Evolutionary conservation across 2,113 vertebrate genomes (phyloP), one percentile per base, ranked within the genome.

Genomic region (Nanorana parkeri): DNA sequence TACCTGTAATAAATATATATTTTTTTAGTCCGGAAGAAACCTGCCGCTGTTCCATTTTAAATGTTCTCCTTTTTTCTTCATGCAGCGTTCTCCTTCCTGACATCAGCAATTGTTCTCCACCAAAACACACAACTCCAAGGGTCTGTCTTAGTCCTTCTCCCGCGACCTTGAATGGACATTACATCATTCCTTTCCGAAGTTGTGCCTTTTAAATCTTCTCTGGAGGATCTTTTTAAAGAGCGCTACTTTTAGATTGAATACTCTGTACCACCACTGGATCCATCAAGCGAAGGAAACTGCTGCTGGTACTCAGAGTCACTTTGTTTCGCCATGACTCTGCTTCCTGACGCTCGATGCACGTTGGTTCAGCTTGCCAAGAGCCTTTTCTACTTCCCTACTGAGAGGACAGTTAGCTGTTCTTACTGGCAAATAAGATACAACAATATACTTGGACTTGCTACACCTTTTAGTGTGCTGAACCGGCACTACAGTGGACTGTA

Each of bases 401-500:
- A 63, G 36, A 72, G 83, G 87, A 88, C 85, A 26, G 80, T 64
- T 61, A 82, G 80, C 71, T 6, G 1, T 89, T 86, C 85, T 81
- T 84, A 78, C 73, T 83, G 81, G 84, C 85, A 75, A 80, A 90
- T 87, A 65, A 87, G 88, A 86, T 76, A 36, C 84, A 75, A 68
- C 68, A 68, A 29, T 84, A 55, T 67, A 47, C 80, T 83, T 73
- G 83, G 63, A 77, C 13, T 47, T 72, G 52, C 85, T 84, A 85
- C 61, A 85, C 88, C 90, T 86, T 89, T 92, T 90, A 90, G 90
- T 84, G 92, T 93, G 91, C 92, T 92, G 89, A 93, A 91, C 88
- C 92, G 92, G 93, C 93, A 91, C 92, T 94, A 93, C 90, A 94
- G 93, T 83, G 95, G 93, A 90, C 92, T 95, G 84, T 94, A 95